Conservation (phyloP, 2,888 invertebrate species). For the Heliconius charithonia region DNA sequence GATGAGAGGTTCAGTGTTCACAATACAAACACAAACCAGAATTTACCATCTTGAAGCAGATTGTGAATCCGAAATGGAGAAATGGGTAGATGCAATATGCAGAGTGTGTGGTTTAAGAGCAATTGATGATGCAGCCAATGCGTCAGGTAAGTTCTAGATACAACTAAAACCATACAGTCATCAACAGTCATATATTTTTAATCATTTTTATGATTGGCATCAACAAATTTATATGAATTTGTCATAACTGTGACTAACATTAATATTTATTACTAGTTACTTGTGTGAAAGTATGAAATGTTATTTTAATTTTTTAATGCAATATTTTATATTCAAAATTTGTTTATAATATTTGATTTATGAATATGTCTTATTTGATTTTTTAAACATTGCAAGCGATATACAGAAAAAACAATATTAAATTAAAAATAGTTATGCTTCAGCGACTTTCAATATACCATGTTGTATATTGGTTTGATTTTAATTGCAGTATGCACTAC, state of each 20-base stretch:
- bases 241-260: neutral
- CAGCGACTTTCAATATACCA: neutral
- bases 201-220: neutral
- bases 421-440: neutral
- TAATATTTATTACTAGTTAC: neutral
- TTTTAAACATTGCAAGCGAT: neutral
- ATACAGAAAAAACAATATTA: neutral
- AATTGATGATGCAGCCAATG: conserved; percentile 82
- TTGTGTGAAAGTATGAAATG: neutral
- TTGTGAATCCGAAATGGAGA: conserved; percentile 95
- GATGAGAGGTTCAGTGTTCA: conserved; percentile 87
- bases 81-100: conserved; percentile 97
- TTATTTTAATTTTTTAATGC: neutral
- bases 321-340: neutral
- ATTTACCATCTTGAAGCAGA: conserved; percentile 97
- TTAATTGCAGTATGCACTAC: neutral
- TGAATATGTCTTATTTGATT: neutral
- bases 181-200: neutral
- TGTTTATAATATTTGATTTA: neutral
- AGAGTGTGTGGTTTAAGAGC: conserved; percentile 94
- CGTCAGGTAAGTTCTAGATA: conserved; percentile 50
- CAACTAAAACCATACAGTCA: neutral
- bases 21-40: conserved; percentile 93
- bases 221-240: neutral
- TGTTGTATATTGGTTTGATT: neutral